phyloP scores from a whole-genome alignment of 2,888 invertebrate genomes.

The Drosophila setosimentum region DNA sequence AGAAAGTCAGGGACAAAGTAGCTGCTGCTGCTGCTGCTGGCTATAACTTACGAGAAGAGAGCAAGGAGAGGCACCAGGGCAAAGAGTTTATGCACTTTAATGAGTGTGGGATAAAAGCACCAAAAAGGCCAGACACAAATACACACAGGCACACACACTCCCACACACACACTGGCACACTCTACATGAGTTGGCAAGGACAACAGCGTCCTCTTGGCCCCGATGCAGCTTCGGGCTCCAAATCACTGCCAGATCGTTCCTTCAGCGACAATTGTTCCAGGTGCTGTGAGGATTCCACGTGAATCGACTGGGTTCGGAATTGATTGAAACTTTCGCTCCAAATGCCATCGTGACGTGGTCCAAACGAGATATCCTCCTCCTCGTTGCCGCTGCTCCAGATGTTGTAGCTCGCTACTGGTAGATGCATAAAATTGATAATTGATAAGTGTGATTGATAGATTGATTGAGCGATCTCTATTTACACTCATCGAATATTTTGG shows the following conservation, averaged over 20 bases:
- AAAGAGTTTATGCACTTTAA: conserved; percentile 32
- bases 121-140: neutral
- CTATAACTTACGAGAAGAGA: conserved; percentile 40
- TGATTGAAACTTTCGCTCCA: conserved; percentile 54
- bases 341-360: conserved; percentile 60
- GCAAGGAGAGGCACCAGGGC: neutral
- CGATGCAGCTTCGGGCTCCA: neutral
- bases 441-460: neutral
- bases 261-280: conserved; percentile 5
- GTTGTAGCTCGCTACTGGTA: conserved; percentile 47
- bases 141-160: neutral
- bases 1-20: conserved; percentile 78
- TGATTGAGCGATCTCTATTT: conserved; percentile 4
- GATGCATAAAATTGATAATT: neutral
- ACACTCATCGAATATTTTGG: conserved; percentile 51
- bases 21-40: conserved; percentile 45
- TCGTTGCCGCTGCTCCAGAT: conserved; percentile 51
- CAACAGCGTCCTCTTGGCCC: conserved; percentile 27
- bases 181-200: conserved; percentile 47
- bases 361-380: conserved; percentile 44
- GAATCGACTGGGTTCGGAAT: neutral
- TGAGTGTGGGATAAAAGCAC: conserved; percentile 24
- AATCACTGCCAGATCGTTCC: conserved; percentile 12
- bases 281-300: neutral
- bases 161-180: neutral